Evolutionary conservation across 2,113 vertebrate genomes (phyloP), one percentile per base, ranked within the genome.

Genomic region (Madoqua kirkii): DNA sequence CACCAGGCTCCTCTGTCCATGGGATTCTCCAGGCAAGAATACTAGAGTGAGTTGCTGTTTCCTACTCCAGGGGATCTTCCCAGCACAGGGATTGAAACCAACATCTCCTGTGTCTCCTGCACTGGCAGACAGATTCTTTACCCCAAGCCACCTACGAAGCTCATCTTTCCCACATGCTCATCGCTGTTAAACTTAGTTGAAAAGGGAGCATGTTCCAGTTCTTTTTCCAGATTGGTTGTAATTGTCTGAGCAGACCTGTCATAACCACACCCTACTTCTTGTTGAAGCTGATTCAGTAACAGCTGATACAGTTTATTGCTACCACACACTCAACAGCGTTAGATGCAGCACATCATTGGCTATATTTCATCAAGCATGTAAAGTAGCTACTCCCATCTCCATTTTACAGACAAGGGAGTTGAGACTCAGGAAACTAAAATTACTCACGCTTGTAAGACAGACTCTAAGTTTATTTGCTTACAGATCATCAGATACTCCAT

Each of bases 391-490:
- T 40, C 1, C 12, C 25, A 17, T 10, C 25, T 76, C 83, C 48
- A 87, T 86, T 96, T 97, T 76, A 84, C 8, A 89, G 86, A 64
- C 52, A 62, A 94, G 52, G 55, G 95, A 25, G 89, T 43, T 23
- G 23, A 91, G 87, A 36, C 5, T 59, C 8, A 1, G 12, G 31
- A 6, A 85, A 33, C 43, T 36, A 4, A 33, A 54, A 67, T n/a
- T 40, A 62, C 4, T 89, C 6, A 25, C 2, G 25, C 36, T 96
- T 7, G 3, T 55, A 57, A 94, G 48, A n/a, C 1, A 83, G 4
- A 50, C 31, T 27, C 4, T 3, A 84, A 1, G 40, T 3, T 31
- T 57, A 2, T 11, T 57, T 59, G 50, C 64, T 50, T 64, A 6
- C 6, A 64, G 21, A n/a, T 52, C 8, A 40, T 82, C 50, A 64